Base-by-base conservation (phyloP, 2,797 vertebrate species). In the Lutjanus campechanus region DNA sequence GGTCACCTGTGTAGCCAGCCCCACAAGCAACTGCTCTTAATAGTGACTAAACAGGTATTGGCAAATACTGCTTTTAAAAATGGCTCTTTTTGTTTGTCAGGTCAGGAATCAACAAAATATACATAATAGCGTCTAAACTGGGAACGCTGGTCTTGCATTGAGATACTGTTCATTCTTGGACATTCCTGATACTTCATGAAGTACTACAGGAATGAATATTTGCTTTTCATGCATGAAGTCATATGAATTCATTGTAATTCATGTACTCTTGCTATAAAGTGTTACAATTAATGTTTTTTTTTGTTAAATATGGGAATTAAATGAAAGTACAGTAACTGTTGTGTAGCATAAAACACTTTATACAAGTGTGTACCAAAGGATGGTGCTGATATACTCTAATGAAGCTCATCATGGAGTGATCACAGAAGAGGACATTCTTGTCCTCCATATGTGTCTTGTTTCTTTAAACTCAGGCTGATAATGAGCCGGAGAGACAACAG, bases 1-100 rank as follows among this genome's bases (percentile, higher is more conserved):
- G 92, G 90, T 93, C 82, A 91, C 79, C 70, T 25, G 7, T 84
- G 79, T 72, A 69, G 69, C 71, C 61, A 71, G 62, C 63, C 50
- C 73, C 70, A 83, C 54, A 41, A 77, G 79, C 77, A 6, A 82
- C 76, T 76, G 49, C 71, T 79, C 70, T 44, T 75, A 79, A 74
- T 65, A 53, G 56, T 8, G 22, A 47, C 69, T 80, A 79, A 90
- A 90, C 68, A 16, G 69, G 54, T 70, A 59, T 69, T 73, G 78
- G 80, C 69, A 85, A 84, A 71, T 53, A 47, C 29, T 51, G 69
- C 36, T 56, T 79, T 70, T 56, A 50, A 66, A 66, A 73, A 65
- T 13, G 10, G 29, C 43, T 66, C n/a, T 71, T 80, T 85, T 46
- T 5, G 70, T 50, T 49, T 64, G 43, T 79, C 47, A 66, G 71